phyloP scores from a whole-genome alignment of 2,888 invertebrate genomes.

The Xanthia togata region DNA sequence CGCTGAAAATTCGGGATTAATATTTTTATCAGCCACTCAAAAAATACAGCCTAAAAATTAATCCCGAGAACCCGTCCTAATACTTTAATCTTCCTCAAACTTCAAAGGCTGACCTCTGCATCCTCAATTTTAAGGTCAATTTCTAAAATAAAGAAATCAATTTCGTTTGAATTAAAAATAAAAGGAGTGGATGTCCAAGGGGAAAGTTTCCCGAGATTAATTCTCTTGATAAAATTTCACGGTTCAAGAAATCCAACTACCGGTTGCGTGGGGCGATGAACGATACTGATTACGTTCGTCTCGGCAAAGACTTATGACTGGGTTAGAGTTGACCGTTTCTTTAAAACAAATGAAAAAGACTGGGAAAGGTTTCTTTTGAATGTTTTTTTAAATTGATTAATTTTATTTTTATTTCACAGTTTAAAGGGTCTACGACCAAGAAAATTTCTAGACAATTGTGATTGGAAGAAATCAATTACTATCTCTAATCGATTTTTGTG shows the following conservation, averaged over 20 bases:
- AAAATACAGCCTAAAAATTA: slow-evolving; percentile 25
- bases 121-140: slow-evolving; percentile 59
- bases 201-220: slow-evolving; percentile 89
- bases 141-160: slow-evolving; percentile 79
- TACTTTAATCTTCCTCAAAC: slow-evolving; percentile 38
- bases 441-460: too few relatives aligned
- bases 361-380: not conserved
- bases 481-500: too few relatives aligned
- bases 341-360: slow-evolving; percentile 2
- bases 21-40: slow-evolving; percentile 40
- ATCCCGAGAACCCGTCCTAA: slow-evolving; percentile 34
- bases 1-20: slow-evolving; percentile 16
- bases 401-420: too few relatives aligned
- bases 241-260: slow-evolving; percentile 90
- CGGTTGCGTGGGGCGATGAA: slow-evolving; percentile 90
- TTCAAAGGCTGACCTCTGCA: slow-evolving; percentile 58
- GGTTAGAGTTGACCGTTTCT: slow-evolving; percentile 50
- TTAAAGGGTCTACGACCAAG: too few relatives aligned
- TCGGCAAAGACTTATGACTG: slow-evolving; percentile 72
- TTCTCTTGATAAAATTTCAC: slow-evolving; percentile 91
- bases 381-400: not conserved
- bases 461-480: too few relatives aligned
- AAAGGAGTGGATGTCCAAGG: slow-evolving; percentile 83
- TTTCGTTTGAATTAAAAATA: slow-evolving; percentile 83
- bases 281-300: slow-evolving; percentile 88